Evolutionary conservation across 1,140 invertebrate genomes (phyloP).

Genomic region (Sarcophaga bullata): DNA sequence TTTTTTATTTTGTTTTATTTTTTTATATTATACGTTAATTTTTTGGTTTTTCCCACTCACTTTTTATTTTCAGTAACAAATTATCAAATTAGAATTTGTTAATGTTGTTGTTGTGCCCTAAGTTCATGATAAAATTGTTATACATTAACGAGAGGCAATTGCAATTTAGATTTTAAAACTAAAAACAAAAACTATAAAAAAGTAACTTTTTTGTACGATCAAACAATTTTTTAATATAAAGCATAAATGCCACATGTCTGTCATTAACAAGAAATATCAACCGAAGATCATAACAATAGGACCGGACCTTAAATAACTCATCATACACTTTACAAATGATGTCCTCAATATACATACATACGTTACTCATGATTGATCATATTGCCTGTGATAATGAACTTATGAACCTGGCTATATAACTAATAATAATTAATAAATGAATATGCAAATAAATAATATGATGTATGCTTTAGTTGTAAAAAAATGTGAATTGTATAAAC

Average conservation of each 20-base stretch:
- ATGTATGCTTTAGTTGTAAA: neutral
- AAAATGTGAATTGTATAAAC: neutral
- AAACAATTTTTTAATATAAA: too few relatives aligned
- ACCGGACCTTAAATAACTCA: neutral
- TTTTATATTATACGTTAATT: neutral
- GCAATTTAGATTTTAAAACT: neutral
- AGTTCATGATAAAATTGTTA: neutral
- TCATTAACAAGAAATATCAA: neutral
- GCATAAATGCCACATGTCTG: too few relatives aligned
- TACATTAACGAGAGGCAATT: neutral
- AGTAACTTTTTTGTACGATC: too few relatives aligned
- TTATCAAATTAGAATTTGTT: constrained; percentile 32
- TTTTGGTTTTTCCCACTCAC: constrained; percentile 25
- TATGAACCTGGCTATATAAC: constrained; percentile 7
- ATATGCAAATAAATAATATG: neutral
- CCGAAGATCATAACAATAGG: neutral
- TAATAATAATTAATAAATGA: neutral
- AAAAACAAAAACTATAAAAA: too few relatives aligned
- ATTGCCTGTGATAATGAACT: constrained; percentile 24
- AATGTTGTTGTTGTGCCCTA: neutral
- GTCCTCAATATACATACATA: neutral
- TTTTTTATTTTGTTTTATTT: neutral
- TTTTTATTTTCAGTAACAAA: constrained; percentile 41
- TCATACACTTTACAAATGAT: neutral
- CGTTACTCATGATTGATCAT: neutral